These are phyloP conservation scores for Acanthosoma haemorrhoidale DNA, from an alignment of 2,888 invertebrate genomes.

Conservation along the genomic window DNA sequence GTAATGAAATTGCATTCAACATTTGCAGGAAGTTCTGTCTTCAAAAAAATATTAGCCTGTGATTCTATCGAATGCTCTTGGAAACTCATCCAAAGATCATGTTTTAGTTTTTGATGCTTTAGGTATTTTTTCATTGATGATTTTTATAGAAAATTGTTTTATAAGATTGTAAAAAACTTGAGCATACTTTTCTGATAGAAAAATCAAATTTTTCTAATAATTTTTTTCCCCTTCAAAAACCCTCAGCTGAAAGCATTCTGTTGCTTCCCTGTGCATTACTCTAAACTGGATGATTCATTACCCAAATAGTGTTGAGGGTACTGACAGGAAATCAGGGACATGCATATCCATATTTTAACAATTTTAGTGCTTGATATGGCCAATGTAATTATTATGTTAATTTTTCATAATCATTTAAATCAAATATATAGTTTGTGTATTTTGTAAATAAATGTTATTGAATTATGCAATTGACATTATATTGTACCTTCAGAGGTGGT, in stretches of 20 bases:
- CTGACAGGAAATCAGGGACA: neutral
- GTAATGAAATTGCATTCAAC: no score
- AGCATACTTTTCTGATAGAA: no score
- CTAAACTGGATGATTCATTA: neutral
- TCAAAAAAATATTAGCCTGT: no score
- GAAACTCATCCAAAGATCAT: no score
- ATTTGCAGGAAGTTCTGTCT: no score
- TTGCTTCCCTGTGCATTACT: neutral
- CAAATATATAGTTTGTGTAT: conserved; percentile 7
- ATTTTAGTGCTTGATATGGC: neutral
- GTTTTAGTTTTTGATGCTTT: no score
- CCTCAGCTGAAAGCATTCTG: neutral
- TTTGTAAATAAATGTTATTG: neutral
- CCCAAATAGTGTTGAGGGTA: neutral
- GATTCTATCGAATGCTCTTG: no score
- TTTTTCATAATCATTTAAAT: conserved; percentile 19
- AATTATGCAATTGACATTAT: neutral
- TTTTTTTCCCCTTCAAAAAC: neutral
- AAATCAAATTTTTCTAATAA: no score
- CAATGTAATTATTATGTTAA: neutral
- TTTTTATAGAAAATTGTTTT: no score
- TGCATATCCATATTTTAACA: neutral
- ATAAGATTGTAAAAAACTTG: no score
- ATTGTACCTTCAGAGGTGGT: no score
- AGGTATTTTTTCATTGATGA: no score